Evolutionary conservation across 2,797 vertebrate species (phyloP).

Genomic region (Melanotaenia maccullochi): DNA sequence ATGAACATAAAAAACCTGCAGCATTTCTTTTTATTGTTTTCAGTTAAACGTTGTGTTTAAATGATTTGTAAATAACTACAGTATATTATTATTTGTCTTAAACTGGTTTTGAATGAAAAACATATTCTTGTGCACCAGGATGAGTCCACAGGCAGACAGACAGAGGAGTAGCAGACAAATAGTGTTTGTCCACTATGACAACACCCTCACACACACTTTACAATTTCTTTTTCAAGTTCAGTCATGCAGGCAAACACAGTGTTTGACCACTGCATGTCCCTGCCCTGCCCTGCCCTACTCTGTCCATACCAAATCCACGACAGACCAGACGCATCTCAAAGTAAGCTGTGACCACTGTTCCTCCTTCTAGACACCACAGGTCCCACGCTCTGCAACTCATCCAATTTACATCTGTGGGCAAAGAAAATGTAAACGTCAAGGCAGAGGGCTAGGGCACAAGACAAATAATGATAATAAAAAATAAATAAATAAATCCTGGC

Average conservation of each 20-base stretch:
- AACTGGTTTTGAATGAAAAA: neutral
- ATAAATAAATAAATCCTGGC: neutral
- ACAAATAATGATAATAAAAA: conserved; percentile 45
- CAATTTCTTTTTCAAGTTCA: conserved; percentile 12
- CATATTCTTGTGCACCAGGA: neutral
- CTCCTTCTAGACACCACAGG: conserved; percentile 31
- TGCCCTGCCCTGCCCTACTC: conserved; percentile 21
- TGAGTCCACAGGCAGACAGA: conserved; percentile 1
- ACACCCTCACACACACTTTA: conserved; percentile 16
- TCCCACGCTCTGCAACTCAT: conserved; percentile 45
- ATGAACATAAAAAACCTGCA: no score
- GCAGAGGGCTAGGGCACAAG: conserved; percentile 9
- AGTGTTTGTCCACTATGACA: conserved; percentile 3
- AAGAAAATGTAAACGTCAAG: conserved; percentile 18
- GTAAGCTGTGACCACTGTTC: conserved; percentile 25
- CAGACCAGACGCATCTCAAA: conserved; percentile 28
- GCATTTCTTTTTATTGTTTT: no score
- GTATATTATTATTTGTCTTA: neutral
- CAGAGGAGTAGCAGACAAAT: conserved; percentile 19
- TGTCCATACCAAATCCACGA: conserved; percentile 20
- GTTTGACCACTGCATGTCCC: conserved; percentile 32
- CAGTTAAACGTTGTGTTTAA: no score
- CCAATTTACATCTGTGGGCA: conserved; percentile 24
- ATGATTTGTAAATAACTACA: no score
- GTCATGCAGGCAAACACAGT: conserved; percentile 25